Percentiles rank a stretch among this genome's conserved stretches.
Evolutionary conservation across 1,140 invertebrate genomes (phyloP).

Genomic region (Coenobita brevimanus): DNA sequence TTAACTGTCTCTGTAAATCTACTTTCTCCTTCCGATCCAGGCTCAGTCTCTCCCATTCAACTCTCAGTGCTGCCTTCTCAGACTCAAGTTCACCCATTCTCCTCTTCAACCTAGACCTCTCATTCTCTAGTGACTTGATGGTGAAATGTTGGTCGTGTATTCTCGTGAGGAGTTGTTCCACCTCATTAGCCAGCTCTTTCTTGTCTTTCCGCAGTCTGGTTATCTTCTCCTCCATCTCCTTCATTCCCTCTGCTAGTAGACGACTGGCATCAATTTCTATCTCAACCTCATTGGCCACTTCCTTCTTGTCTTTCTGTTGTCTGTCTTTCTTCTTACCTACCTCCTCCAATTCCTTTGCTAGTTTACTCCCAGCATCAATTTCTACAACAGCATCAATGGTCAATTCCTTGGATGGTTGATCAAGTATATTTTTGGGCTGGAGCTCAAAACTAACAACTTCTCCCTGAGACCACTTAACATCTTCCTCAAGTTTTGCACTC

Average conservation of each 20-base stretch:
- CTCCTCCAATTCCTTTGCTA: neutral
- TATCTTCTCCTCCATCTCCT: neutral
- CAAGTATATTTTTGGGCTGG: too few species aligned
- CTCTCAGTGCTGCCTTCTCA: constrained; percentile 1
- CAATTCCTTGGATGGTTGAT: too few species aligned
- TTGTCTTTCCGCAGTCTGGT: constrained; percentile 32
- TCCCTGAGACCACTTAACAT: too few species aligned
- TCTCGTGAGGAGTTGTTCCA: constrained; percentile 11
- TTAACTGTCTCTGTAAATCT: constrained; percentile 4
- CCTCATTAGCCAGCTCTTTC: constrained; percentile 31
- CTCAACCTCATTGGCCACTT: neutral
- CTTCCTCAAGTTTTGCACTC: too few species aligned
- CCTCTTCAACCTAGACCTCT: constrained; percentile 10
- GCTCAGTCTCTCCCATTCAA: neutral
- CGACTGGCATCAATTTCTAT: too few species aligned
- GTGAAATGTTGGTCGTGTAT: constrained; percentile 33
- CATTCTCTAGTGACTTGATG: constrained; percentile 38
- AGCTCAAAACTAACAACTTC: too few species aligned
- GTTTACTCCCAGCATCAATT: neutral
- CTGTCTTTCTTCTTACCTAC: neutral
- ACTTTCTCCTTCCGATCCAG: neutral
- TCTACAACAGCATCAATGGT: neutral
- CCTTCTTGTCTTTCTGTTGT: neutral
- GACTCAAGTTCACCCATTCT: neutral
- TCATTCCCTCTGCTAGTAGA: neutral